Conservation (phyloP, 1,140 invertebrate genomes). For the Caenorhabditis latens region DNA sequence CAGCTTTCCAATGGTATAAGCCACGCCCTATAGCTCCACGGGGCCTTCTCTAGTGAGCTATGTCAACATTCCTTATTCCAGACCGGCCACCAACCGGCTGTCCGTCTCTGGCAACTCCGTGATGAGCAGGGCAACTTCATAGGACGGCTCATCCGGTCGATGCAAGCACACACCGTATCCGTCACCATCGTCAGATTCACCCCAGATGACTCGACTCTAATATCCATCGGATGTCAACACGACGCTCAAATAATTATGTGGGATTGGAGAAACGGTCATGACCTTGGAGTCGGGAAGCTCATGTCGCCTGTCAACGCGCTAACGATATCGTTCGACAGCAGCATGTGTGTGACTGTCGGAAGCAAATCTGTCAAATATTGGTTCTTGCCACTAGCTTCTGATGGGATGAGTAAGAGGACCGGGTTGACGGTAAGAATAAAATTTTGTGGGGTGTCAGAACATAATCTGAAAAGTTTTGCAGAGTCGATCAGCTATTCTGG, state of each 20-base stretch:
- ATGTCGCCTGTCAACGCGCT: constrained; percentile 23
- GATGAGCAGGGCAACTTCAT: constrained; percentile 29
- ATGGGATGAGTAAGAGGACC: constrained; percentile 32
- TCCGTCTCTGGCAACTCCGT: constrained; percentile 28
- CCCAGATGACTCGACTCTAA: constrained; percentile 17
- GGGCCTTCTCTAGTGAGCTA: too few species aligned
- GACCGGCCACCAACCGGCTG: constrained; percentile 28
- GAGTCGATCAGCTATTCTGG: constrained; percentile 46
- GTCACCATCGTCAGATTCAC: constrained; percentile 42
- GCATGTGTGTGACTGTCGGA: constrained; percentile 51
- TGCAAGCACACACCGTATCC: constrained; percentile 35
- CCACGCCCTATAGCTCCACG: too few species aligned
- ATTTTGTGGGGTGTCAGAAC: too few species aligned
- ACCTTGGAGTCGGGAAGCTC: constrained; percentile 29
- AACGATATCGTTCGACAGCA: constrained; percentile 32
- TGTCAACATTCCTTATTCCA: neutral
- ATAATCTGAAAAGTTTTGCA: neutral
- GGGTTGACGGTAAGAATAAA: constrained; percentile 46
- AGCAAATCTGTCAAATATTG: constrained; percentile 54
- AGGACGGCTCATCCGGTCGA: constrained; percentile 12
- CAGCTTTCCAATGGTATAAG: too few species aligned
- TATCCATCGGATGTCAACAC: constrained; percentile 45
- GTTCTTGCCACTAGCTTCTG: constrained; percentile 40
- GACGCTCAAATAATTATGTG: constrained; percentile 44
- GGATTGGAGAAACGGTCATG: constrained; percentile 31